Base-by-base conservation (phyloP, 2,888 invertebrate genomes). In the Frankliniella intonsa region DNA sequence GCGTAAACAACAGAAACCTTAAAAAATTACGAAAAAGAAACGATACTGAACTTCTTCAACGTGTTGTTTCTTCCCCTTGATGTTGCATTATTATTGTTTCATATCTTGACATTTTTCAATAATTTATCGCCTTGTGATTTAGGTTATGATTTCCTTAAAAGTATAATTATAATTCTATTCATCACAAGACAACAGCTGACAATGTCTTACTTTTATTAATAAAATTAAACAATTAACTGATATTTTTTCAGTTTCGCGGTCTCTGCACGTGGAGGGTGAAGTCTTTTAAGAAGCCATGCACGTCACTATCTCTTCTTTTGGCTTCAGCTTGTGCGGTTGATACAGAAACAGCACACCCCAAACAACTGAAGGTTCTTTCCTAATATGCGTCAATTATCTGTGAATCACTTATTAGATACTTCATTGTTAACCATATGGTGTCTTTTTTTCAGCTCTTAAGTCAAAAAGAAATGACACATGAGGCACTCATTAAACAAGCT, bases 401-500 rank as follows among this genome's bases (percentile, higher is more conserved):
- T n/a, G 7, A n/a, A 22, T 69, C 3, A 22, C 22, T 11, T 22
- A 0, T 11, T 22, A 11, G 8, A 69, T 9, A 7, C 19, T 22
- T n/a, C 3, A 69, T 19, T n/a, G 10, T 69, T 69, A 11, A 22
- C 19, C n/a, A n/a, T n/a, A n/a, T 69, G 69, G 9, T 19, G 69
- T n/a, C 5, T 69, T 10, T 9, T 65, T 69, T 69, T 22, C 69
- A 69, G 69, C 65, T 80, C 49, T 82, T 17, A 76, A 87, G 88
- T 84, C 86, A 86, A 79, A 87, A 88, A 69, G 87, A 84, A 82
- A 86, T 90, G 83, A 90, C 90, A 84, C 90, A 90, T 82, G 90
- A 90, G 80, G 90, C 90, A 85, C 86, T 90, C 81, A 90, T 91
- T 82, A 87, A 89, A 12, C 90, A 91, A 87, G 90, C 90, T 5